Conservation (phyloP, 92 coral and sea anemone genomes). For the Epizoanthus scotinus region DNA sequence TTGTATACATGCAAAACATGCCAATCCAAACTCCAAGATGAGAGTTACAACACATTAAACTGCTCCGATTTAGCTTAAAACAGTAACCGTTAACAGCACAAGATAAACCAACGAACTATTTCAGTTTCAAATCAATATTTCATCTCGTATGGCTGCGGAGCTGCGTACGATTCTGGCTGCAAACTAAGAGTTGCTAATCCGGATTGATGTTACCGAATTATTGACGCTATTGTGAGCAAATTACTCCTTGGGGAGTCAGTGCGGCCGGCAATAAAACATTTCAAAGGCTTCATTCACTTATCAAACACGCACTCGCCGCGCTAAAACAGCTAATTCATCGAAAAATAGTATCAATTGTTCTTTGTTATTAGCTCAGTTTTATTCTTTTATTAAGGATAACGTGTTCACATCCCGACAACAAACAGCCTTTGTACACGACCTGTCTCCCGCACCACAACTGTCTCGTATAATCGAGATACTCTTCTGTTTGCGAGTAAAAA, state of each 20-base stretch:
- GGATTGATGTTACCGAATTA: constrained; percentile 1
- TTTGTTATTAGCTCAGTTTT: background rate
- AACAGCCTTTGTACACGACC: background rate
- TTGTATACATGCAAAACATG: too few species aligned
- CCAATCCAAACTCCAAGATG: too few species aligned
- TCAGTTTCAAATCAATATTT: too few species aligned
- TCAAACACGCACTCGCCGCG: background rate
- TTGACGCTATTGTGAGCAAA: background rate
- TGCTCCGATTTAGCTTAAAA: too few species aligned
- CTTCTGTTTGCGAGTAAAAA: background rate
- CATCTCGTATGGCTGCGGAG: too few species aligned
- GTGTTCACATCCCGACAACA: background rate
- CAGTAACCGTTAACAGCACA: too few species aligned
- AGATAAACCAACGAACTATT: background rate
- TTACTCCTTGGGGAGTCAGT: background rate
- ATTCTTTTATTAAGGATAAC: background rate
- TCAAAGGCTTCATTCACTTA: constrained; percentile 8
- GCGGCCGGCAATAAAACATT: background rate
- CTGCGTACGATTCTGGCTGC: background rate
- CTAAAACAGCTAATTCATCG: constrained; percentile 17
- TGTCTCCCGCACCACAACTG: too few species aligned
- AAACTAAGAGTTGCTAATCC: background rate
- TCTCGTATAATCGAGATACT: background rate
- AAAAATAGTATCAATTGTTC: background rate
- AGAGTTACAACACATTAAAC: too few species aligned